Evolutionary conservation across 2,888 invertebrate genomes (phyloP).

Genomic region (Seladonia tumulorum): DNA sequence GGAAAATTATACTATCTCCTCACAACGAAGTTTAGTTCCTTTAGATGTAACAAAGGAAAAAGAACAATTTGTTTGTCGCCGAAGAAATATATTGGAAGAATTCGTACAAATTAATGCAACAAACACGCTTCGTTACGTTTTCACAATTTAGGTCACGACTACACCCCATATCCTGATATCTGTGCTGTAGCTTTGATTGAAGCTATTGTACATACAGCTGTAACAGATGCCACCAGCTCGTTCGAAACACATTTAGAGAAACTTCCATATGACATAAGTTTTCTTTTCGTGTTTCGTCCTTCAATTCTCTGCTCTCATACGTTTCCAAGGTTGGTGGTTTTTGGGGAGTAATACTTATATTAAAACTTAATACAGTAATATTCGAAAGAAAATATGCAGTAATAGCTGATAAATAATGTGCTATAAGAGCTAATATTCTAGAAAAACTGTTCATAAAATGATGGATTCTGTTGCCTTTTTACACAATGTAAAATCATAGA

Average conservation of each 20-base stretch:
- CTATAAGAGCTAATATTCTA: neutral
- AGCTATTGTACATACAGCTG: conserved; percentile 15
- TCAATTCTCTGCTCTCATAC: neutral
- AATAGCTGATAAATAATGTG: too few relatives aligned
- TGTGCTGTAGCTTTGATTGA: neutral
- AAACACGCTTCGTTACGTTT: neutral
- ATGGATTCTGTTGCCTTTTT: neutral
- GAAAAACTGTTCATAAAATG: neutral
- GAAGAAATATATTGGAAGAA: neutral
- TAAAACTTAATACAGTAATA: neutral
- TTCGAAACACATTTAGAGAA: conserved; percentile 28
- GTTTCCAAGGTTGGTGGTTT: neutral
- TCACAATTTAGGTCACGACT: conserved; percentile 3
- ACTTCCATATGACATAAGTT: conserved; percentile 45
- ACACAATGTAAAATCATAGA: neutral
- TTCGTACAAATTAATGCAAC: neutral
- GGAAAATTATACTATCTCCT: neutral
- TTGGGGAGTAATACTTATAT: neutral
- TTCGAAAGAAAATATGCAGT: too few relatives aligned
- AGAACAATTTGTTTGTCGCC: neutral
- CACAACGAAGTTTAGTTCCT: neutral
- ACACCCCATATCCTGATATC: neutral
- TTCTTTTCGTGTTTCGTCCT: neutral
- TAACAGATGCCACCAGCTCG: conserved; percentile 43
- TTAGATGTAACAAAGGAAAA: neutral